Percentiles rank a stretch among this genome's conserved stretches.
Conservation (phyloP, 2,797 vertebrate species). For the Pangasius krempfi region DNA sequence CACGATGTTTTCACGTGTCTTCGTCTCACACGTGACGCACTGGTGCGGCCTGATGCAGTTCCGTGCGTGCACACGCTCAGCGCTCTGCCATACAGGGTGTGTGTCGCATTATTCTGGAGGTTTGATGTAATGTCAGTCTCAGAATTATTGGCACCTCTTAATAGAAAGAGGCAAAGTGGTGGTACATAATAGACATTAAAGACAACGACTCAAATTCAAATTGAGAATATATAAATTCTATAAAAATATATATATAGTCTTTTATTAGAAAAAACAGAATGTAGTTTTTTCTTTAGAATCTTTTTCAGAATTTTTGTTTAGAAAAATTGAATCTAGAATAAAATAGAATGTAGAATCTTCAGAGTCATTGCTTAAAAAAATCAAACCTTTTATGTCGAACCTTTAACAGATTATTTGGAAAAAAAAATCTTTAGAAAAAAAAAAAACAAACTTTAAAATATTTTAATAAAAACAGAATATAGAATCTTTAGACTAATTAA, state of each 20-base stretch:
- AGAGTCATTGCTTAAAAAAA: too few species aligned
- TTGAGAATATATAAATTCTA: too few species aligned
- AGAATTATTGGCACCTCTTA: background rate
- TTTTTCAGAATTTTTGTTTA: too few species aligned
- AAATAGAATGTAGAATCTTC: too few species aligned
- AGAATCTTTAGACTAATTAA: background rate
- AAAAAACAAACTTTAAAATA: background rate
- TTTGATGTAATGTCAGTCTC: background rate
- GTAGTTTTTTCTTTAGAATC: too few species aligned
- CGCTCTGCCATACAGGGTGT: background rate
- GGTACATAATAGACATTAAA: background rate
- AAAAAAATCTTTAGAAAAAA: background rate
- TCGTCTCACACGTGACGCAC: background rate
- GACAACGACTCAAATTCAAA: background rate
- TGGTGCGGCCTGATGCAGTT: background rate
- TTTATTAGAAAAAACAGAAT: background rate
- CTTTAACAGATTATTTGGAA: background rate
- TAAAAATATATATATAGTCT: too few species aligned
- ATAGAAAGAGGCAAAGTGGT: background rate
- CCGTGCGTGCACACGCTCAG: background rate
- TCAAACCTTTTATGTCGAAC: too few species aligned
- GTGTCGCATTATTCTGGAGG: background rate
- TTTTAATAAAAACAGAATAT: background rate
- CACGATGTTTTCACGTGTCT: background rate
- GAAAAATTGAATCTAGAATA: too few species aligned